Evolutionary conservation across 2,113 vertebrate species (phyloP).

Genomic region (Sapayoa aenigma): DNA sequence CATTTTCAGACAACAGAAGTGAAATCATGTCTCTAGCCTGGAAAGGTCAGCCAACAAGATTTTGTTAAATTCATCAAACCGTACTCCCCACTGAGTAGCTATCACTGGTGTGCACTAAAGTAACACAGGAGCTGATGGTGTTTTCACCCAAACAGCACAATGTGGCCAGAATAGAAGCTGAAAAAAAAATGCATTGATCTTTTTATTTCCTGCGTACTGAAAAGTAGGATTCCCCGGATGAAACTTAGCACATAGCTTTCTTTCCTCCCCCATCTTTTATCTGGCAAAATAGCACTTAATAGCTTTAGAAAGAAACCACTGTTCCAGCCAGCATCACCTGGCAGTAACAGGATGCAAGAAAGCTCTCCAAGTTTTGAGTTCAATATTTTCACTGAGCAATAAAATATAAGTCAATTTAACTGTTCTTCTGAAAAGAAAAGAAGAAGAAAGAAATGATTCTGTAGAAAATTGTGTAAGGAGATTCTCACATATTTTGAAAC

Average conservation of each 20-base stretch:
- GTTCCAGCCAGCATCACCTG: conserved; percentile 36
- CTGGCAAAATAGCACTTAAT: conserved; percentile 15
- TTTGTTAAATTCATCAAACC: conserved; percentile 63
- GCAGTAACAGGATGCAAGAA: conserved; percentile 6
- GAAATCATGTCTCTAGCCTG: conserved; percentile 58
- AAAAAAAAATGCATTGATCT: conserved; percentile 1
- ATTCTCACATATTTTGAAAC: conserved; percentile 35
- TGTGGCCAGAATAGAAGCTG: conserved; percentile 43
- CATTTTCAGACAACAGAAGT: conserved; percentile 66
- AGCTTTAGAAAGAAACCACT: conserved; percentile 19
- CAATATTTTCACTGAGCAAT: not conserved
- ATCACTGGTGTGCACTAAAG: not conserved
- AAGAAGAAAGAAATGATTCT: not conserved
- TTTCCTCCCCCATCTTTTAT: conserved; percentile 10
- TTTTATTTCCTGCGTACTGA: conserved; percentile 31
- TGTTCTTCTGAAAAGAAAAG: not conserved
- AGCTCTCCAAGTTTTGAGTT: conserved; percentile 7
- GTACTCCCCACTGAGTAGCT: conserved; percentile 3
- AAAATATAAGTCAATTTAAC: not conserved
- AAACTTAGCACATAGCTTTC: not conserved
- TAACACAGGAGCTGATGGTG: not conserved
- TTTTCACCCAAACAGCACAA: conserved; percentile 40
- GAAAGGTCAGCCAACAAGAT: conserved; percentile 62
- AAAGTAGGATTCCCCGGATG: conserved; percentile 5
- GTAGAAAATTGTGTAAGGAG: not conserved